Percentiles rank a stretch among this genome's conserved stretches.
Conservation (phyloP, 2,113 vertebrate species). For the Prietella phreatophila region DNA sequence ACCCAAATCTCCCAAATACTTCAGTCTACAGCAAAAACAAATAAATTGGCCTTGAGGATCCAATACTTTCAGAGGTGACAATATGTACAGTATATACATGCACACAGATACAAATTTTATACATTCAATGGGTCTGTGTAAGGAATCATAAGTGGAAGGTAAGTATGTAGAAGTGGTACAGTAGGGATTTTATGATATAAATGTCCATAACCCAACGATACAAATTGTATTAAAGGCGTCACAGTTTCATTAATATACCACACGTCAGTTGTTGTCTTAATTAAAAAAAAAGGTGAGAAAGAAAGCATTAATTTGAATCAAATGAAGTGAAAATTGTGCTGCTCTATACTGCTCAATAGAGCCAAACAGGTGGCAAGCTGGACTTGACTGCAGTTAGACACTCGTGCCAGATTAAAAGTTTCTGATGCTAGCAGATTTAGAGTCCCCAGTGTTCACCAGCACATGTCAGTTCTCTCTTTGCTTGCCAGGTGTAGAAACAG, state of each 20-base stretch:
- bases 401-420: background rate
- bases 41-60: no score
- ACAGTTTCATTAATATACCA: background rate
- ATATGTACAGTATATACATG: no score
- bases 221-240: background rate
- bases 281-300: background rate
- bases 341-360: background rate
- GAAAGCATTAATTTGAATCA: background rate
- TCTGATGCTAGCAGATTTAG: constrained; percentile 2
- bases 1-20: no score
- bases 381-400: background rate
- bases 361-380: constrained; percentile 13
- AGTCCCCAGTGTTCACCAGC: background rate
- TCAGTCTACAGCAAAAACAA: no score
- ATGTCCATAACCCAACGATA: background rate
- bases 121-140: background rate
- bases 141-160: no score
- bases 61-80: no score
- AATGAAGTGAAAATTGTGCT: constrained; percentile 7
- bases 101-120: background rate
- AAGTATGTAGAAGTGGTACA: background rate
- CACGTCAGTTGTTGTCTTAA: background rate
- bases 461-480: background rate
- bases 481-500: constrained; percentile 1
- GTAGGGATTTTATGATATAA: background rate